Base-by-base conservation (phyloP, 2,113 vertebrate species). In the Ptychochromis oligacanthus region DNA sequence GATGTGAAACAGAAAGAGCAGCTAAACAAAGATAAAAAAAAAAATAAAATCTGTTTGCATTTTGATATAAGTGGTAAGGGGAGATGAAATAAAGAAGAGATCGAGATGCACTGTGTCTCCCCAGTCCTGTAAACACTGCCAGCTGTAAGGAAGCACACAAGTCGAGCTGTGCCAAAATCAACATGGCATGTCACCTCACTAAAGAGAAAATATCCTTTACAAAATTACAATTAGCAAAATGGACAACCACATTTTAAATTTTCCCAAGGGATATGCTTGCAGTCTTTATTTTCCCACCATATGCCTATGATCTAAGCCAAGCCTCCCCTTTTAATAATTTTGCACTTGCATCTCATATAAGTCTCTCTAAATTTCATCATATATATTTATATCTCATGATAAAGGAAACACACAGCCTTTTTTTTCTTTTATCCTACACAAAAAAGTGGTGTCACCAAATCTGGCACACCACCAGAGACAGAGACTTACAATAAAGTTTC, bases 161-260 rank as follows among this genome's bases (percentile, higher is more conserved):
- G 65, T 6, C 28, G 65, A 52, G 65, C 65, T 52, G 65, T 49
- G 65, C 65, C 65, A 70, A 70, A 70, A 52, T 26, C 43, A 52
- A 70, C 65, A 70, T 70, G 43, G 65, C 65, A 70, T 52, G 52
- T 70, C 24, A 49, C 49, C 49, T 70, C 65, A 70, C 65, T 70
- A 52, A 70, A 52, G 65, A 70, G 65, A 10, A 70, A 70, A 52
- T 52, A 24, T 24, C 24, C 65, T 70, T 70, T 52, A 70, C 10
- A 70, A 70, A 70, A 52, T 70, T 70, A 70, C 65, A 70, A 70
- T 70, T 52, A 70, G 24, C 58, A 56, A 58, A 57, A 38, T 76
- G 74, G 55, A 17, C 54, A 14, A 76, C 74, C 22, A 24, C 36
- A 56, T 57, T 58, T 57, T 40, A 56, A 22, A n/a, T 43, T 57